Conservation (phyloP, 1,140 invertebrate species). For the Sycobia sp. region DNA sequence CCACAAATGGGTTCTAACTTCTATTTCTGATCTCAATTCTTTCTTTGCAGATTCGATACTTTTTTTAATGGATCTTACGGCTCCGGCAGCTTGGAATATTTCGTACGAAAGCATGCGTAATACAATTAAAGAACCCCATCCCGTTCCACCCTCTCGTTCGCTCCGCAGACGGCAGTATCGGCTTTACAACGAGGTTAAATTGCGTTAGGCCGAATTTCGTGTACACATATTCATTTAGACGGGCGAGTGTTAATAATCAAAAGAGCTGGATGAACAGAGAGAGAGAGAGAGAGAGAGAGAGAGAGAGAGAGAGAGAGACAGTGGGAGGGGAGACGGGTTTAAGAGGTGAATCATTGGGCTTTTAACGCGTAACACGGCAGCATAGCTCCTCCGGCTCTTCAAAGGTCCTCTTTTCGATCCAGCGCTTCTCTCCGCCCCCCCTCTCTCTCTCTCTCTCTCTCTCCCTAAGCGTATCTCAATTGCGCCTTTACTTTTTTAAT, state of each 20-base stretch:
- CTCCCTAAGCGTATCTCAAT: conserved; percentile 20
- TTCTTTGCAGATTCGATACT: no score
- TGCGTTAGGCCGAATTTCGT: conserved; percentile 56
- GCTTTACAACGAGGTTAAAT: conserved; percentile 44
- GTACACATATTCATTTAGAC: conserved; percentile 58
- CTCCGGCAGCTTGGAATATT: no score
- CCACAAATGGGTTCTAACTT: no score
- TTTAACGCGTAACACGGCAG: conserved; percentile 44
- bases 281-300: conserved; percentile 1
- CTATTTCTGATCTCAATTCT: no score
- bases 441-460: no score
- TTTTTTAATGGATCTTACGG: no score
- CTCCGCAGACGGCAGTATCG: not conserved
- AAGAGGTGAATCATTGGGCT: conserved; percentile 55
- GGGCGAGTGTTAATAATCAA: conserved; percentile 47
- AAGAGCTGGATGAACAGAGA: conserved; percentile 32
- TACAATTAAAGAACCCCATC: conserved; percentile 11
- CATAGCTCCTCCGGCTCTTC: conserved; percentile 23
- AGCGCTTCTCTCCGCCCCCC: conserved; percentile 27
- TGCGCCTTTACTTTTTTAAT: not conserved
- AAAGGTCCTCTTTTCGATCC: conserved; percentile 34
- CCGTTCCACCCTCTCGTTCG: not conserved
- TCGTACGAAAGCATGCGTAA: not conserved
- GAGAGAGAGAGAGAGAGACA: not conserved
- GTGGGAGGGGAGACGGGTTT: conserved; percentile 43